Evolutionary conservation across 2,888 invertebrate species (phyloP).

Genomic region (Desoria tigrina): DNA sequence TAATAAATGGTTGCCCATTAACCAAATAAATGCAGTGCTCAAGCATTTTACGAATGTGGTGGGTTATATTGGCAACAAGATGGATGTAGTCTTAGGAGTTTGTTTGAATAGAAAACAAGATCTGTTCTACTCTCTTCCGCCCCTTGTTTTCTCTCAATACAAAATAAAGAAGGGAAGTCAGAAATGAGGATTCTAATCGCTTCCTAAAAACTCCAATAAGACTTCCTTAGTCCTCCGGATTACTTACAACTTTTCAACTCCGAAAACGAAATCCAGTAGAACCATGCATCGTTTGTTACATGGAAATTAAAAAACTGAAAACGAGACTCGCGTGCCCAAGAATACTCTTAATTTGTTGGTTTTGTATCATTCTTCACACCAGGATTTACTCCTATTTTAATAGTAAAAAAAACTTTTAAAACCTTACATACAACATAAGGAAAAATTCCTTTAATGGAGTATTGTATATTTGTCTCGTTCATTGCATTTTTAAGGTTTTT

Average conservation of each 20-base stretch:
- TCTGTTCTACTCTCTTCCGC: conserved; percentile 49
- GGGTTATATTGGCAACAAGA: conserved; percentile 32
- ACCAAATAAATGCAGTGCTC: background rate
- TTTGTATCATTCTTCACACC: conserved; percentile 21
- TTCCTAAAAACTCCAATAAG: conserved; percentile 36
- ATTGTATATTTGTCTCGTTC: too few relatives aligned
- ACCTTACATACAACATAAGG: too few relatives aligned
- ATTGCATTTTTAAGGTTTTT: too few relatives aligned
- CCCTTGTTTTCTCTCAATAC: conserved; percentile 52
- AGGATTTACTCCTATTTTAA: too few relatives aligned
- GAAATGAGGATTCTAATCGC: conserved; percentile 27
- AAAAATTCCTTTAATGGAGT: too few relatives aligned
- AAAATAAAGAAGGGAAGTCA: conserved; percentile 31
- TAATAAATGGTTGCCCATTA: too few relatives aligned
- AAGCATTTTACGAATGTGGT: conserved; percentile 21
- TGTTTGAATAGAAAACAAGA: conserved; percentile 53
- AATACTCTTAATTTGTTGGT: conserved; percentile 34
- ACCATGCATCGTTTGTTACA: too few relatives aligned
- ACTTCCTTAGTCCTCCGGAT: conserved; percentile 27
- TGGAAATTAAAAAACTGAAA: conserved; percentile 32
- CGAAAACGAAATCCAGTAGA: too few relatives aligned
- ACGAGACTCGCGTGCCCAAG: conserved; percentile 6
- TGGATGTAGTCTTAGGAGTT: conserved; percentile 42
- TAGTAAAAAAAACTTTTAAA: too few relatives aligned
- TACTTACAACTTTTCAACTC: conserved; percentile 23